Percentiles rank a stretch among this genome's conserved stretches.
These are phyloP conservation scores for Brachionus angularis DNA, from an alignment of 1,140 invertebrate genomes.

Conservation along the genomic window DNA sequence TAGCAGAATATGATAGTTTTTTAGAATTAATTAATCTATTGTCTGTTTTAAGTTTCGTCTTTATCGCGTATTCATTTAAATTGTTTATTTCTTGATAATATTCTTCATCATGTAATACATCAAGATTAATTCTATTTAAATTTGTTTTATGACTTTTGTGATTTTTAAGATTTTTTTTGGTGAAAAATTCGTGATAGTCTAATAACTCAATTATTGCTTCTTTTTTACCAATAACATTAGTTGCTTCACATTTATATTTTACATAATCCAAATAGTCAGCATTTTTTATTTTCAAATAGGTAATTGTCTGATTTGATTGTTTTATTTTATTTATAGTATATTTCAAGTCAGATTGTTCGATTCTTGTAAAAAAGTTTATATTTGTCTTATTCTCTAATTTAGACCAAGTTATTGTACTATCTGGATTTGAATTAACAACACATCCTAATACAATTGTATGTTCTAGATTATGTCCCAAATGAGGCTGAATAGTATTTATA, in stretches of 20 bases:
- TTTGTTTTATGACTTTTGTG: neutral
- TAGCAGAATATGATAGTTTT: too few relatives aligned
- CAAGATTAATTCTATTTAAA: neutral
- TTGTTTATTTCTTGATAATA: too few relatives aligned
- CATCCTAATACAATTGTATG: constrained; percentile 23
- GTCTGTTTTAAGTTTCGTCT: too few relatives aligned
- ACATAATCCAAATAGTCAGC: neutral
- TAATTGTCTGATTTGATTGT: constrained; percentile 24
- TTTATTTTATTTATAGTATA: constrained; percentile 6
- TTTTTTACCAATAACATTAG: constrained; percentile 12
- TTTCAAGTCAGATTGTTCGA: neutral
- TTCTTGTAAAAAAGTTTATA: neutral
- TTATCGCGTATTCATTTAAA: too few relatives aligned
- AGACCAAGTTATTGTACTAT: constrained; percentile 12
- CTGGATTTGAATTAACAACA: constrained; percentile 26
- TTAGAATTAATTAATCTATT: too few relatives aligned
- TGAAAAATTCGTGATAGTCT: neutral
- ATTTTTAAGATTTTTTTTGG: neutral
- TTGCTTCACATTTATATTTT: constrained; percentile 22
- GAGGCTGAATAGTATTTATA: constrained; percentile 25
- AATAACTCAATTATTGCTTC: neutral
- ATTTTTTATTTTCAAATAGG: constrained; percentile 33
- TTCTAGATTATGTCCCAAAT: neutral
- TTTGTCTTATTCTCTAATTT: neutral
- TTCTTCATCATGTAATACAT: too few relatives aligned